Percentiles rank a stretch among this genome's conserved stretches.
phyloP scores from a whole-genome alignment of 2,888 invertebrate species.

The Melieria picta region DNA sequence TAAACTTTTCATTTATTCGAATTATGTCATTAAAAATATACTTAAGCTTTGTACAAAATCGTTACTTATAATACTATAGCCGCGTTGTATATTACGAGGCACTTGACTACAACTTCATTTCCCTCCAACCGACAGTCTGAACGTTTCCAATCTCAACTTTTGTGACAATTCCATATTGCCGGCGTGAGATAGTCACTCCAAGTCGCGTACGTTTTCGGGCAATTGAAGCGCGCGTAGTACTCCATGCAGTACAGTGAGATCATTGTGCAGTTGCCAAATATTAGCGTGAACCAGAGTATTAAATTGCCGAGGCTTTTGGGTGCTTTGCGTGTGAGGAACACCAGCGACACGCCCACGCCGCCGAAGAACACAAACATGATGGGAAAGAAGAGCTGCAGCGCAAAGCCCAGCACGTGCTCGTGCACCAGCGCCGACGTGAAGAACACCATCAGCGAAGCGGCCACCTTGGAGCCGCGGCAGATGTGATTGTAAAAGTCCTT shows the following conservation, averaged over 20 bases:
- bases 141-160: not conserved
- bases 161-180: slow-evolving; percentile 67
- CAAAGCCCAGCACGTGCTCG: slow-evolving; percentile 83
- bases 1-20: too few relatives aligned
- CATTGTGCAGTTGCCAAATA: slow-evolving; percentile 76
- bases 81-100: too few relatives aligned
- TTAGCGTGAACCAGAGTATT: slow-evolving; percentile 84
- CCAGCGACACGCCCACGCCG: slow-evolving; percentile 71
- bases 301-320: slow-evolving; percentile 75
- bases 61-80: too few relatives aligned
- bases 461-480: slow-evolving; percentile 64
- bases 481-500: slow-evolving; percentile 72
- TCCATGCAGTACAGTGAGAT: slow-evolving; percentile 85
- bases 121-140: too few relatives aligned
- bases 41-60: too few relatives aligned
- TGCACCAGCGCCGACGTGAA: slow-evolving; percentile 86
- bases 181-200: slow-evolving; percentile 66
- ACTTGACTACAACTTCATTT: too few relatives aligned
- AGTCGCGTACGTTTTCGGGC: slow-evolving; percentile 45
- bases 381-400: slow-evolving; percentile 89
- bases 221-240: slow-evolving; percentile 62
- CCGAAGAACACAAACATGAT: slow-evolving; percentile 82
- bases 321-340: slow-evolving; percentile 69
- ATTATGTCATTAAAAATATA: too few relatives aligned
- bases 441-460: slow-evolving; percentile 76